These are phyloP conservation scores for Dicranocentrus wangi DNA, from an alignment of 2,888 invertebrate species.

Conservation along the genomic window DNA sequence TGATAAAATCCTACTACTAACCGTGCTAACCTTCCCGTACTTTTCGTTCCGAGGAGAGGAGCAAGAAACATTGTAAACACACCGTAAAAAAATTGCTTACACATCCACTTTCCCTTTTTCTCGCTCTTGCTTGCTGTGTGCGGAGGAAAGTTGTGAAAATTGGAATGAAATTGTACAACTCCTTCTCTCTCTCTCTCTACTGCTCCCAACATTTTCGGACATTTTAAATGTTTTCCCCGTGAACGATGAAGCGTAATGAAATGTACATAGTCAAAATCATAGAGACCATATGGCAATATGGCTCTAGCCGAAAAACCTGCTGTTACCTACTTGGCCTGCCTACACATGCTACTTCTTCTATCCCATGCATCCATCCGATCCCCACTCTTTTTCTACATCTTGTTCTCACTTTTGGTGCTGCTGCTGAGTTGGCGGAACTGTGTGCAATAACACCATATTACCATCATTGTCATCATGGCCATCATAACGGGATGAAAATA, in stretches of 20 bases:
- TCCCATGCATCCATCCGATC: no score
- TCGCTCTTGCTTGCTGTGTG: background rate
- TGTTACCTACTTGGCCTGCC: no score
- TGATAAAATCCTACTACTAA: no score
- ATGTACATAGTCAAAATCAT: slow-evolving; percentile 20
- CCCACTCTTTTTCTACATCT: no score
- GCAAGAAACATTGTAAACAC: slow-evolving; percentile 13
- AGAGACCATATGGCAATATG: no score
- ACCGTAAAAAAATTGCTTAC: slow-evolving; percentile 23
- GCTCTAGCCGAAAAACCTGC: no score
- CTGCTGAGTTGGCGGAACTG: no score
- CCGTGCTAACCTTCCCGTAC: no score
- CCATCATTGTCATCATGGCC: slow-evolving; percentile 44
- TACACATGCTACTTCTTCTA: no score
- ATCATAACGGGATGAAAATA: slow-evolving; percentile 51
- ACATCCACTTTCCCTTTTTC: slow-evolving; percentile 35
- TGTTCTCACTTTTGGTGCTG: no score
- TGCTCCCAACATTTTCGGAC: background rate
- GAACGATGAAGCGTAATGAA: slow-evolving; percentile 49
- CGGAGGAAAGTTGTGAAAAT: no score
- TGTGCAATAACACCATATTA: slow-evolving; percentile 41
- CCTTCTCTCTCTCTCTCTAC: background rate
- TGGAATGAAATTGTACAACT: slow-evolving; percentile 20
- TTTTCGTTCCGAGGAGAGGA: no score
- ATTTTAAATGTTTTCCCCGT: slow-evolving; percentile 35